Evolutionary conservation across 23 tunicate species (phyloP).

Genomic region (Clavelina lepadiformis): DNA sequence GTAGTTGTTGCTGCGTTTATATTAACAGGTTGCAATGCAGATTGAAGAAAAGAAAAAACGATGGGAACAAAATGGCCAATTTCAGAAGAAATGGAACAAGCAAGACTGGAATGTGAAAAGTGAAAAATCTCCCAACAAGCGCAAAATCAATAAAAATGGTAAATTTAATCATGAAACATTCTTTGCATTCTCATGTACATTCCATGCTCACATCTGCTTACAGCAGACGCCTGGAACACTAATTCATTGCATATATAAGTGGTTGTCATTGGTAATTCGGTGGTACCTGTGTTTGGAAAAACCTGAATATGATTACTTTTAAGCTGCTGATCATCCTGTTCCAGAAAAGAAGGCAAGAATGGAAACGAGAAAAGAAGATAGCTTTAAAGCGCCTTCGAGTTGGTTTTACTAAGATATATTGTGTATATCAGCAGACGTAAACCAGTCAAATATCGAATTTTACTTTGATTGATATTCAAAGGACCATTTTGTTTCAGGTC

Average conservation of each 20-base stretch:
- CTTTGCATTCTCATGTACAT: too few relatives aligned
- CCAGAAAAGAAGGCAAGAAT: too few relatives aligned
- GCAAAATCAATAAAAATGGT: too few relatives aligned
- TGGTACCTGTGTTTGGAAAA: too few relatives aligned
- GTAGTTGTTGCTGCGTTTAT: too few relatives aligned
- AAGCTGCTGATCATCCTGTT: too few relatives aligned
- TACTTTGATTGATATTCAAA: background rate
- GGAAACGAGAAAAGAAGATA: conserved; percentile 3
- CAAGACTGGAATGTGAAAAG: background rate
- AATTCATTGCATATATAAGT: too few relatives aligned
- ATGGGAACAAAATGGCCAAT: conserved; percentile 16
- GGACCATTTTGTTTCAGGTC: conserved; percentile 3
- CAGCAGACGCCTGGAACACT: too few relatives aligned
- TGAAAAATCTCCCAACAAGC: conserved; percentile 5
- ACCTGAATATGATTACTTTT: too few relatives aligned
- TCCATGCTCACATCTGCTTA: background rate
- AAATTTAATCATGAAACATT: too few relatives aligned
- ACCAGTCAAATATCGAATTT: background rate
- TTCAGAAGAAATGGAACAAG: conserved; percentile 7
- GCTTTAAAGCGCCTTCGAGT: conserved; percentile 50
- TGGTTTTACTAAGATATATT: background rate
- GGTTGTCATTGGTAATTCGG: too few relatives aligned
- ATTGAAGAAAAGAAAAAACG: conserved; percentile 25
- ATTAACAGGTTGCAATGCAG: conserved; percentile 27
- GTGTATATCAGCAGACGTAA: background rate